phyloP scores from a whole-genome alignment of 2,888 invertebrate genomes.

The Sympetrum striolatum region DNA sequence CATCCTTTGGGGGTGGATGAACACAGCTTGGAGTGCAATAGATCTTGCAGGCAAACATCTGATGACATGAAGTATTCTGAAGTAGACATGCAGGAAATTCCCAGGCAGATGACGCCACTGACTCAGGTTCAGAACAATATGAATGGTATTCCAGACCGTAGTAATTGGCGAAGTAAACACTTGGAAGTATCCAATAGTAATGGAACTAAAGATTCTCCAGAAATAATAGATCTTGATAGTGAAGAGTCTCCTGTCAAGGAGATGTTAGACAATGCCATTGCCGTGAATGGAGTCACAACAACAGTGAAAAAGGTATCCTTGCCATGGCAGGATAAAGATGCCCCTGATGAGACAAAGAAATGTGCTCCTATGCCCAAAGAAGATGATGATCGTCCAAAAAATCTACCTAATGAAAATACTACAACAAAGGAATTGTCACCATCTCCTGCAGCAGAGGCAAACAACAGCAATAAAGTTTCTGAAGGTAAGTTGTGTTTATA shows the following conservation, averaged over 20 bases:
- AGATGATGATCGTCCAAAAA: not conserved
- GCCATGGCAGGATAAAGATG: not conserved
- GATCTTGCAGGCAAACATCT: not conserved
- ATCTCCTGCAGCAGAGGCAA: not conserved
- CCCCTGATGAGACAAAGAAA: not conserved
- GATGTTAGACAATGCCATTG: not conserved
- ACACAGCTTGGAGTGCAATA: not conserved
- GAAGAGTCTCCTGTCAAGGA: not conserved
- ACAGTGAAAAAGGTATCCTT: slow-evolving; percentile 5
- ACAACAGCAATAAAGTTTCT: not conserved
- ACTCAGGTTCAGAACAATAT: not conserved
- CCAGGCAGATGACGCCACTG: not conserved
- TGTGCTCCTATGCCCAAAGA: not conserved
- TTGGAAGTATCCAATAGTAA: not conserved
- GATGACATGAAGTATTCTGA: not conserved
- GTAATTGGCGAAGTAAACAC: not conserved
- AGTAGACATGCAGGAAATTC: slow-evolving; percentile 6
- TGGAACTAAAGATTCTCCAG: not conserved
- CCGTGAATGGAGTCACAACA: not conserved
- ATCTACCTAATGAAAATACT: not conserved
- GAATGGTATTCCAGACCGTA: not conserved
- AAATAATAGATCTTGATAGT: not conserved
- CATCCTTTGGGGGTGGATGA: slow-evolving; percentile 14
- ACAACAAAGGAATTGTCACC: not conserved
- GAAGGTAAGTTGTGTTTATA: not conserved